phyloP scores from a whole-genome alignment of 2,888 invertebrate species.

The Drosophila putrida region DNA sequence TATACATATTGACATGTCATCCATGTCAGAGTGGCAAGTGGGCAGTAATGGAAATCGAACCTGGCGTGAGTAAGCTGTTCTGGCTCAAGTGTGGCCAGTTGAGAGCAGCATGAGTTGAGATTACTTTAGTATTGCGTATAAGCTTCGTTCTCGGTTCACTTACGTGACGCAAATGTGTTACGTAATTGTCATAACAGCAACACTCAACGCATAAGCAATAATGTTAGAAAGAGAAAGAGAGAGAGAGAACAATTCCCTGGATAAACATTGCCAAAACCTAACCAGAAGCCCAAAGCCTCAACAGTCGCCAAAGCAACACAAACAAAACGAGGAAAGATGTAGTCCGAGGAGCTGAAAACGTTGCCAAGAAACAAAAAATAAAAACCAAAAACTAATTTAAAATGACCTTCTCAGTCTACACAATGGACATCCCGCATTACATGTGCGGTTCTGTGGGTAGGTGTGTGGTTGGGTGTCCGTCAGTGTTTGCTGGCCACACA shows the following conservation, averaged over 20 bases:
- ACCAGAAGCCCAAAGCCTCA: conserved; percentile 29
- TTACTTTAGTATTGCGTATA: conserved; percentile 32
- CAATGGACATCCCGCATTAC: conserved; percentile 57
- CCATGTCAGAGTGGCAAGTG: conserved; percentile 29
- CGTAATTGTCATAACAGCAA: conserved; percentile 74
- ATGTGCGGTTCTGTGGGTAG: conserved; percentile 34
- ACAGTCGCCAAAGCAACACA: conserved; percentile 11
- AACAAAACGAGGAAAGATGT: conserved; percentile 21
- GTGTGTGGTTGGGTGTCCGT: conserved; percentile 16
- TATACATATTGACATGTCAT: conserved; percentile 61
- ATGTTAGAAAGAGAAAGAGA: neutral
- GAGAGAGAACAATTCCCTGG: conserved; percentile 48
- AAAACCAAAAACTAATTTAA: conserved; percentile 74
- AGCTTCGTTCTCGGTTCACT: conserved; percentile 34
- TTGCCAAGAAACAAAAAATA: conserved; percentile 27
- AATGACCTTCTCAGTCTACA: conserved; percentile 66
- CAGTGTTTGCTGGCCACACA: conserved; percentile 35
- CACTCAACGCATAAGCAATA: conserved; percentile 27
- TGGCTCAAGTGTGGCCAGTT: conserved; percentile 35
- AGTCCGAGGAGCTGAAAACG: conserved; percentile 24
- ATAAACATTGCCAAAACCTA: conserved; percentile 47
- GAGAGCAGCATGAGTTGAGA: conserved; percentile 58
- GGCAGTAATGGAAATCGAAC: conserved; percentile 35
- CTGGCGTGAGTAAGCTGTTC: conserved; percentile 64
- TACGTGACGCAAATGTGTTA: conserved; percentile 73